Evolutionary conservation across 2,113 vertebrate genomes (phyloP).

Genomic region (Ptilonorhynchus violaceus): DNA sequence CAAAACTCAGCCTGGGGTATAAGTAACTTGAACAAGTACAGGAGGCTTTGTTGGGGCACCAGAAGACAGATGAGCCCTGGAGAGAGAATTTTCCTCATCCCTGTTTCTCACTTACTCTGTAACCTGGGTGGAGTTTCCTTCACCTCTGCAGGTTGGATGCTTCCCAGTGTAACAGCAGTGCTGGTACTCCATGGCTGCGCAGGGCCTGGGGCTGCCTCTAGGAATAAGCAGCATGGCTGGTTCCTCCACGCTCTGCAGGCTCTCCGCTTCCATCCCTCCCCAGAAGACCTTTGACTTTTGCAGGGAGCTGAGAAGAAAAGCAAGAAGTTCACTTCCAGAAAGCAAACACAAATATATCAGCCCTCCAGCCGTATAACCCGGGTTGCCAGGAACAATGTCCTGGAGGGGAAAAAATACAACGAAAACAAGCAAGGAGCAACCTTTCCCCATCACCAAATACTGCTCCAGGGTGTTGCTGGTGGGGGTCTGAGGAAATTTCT

Average conservation of each 20-base stretch:
- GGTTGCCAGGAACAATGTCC: background rate
- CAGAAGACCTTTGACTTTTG: background rate
- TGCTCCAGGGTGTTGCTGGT: background rate
- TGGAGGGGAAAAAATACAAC: background rate
- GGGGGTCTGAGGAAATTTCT: background rate
- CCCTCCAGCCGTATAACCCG: background rate
- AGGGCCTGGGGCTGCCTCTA: accelerated
- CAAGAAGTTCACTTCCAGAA: background rate
- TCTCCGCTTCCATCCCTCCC: accelerated
- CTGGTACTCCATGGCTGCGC: background rate
- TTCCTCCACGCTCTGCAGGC: background rate
- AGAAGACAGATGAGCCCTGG: background rate
- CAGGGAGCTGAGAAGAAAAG: background rate
- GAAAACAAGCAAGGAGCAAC: background rate
- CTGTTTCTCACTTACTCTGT: background rate
- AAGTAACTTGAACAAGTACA: background rate
- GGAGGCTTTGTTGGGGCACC: background rate
- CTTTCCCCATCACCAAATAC: background rate
- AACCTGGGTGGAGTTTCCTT: background rate
- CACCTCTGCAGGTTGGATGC: background rate
- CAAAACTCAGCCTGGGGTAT: background rate
- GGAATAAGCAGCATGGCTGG: accelerated
- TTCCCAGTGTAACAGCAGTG: background rate
- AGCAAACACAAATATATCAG: background rate
- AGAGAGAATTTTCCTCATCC: background rate